Evolutionary conservation across 2,888 invertebrate genomes (phyloP), one percentile per base, ranked within the genome.

Genomic region (Mechanitis mazaeus): DNA sequence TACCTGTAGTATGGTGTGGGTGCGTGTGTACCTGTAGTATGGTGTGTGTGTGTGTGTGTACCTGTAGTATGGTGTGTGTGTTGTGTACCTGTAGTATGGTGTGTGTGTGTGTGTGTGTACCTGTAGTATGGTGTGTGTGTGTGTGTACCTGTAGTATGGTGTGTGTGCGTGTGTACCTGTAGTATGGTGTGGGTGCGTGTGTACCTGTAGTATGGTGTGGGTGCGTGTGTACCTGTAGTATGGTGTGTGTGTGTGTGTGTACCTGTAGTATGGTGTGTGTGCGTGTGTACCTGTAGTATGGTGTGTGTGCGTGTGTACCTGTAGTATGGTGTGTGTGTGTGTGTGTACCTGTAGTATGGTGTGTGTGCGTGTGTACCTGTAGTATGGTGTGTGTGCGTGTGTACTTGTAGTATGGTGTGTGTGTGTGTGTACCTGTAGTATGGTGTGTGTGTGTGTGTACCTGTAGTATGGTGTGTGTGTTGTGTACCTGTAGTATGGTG

Each of bases 181-280:
- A 96, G 94, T 3, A 98, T 94, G 77, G 94, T 95, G 73, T 94
- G 94, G 42, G 42, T 6, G 42, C 0, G 42, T 9, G 7, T 4
- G 35, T 50, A 68, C 68, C 69, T 72, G 72, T 76, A 96, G 94
- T 3, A 98, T 94, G 77, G 94, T 95, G 73, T 94, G 94, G 42
- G n/a, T n/a, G n/a, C n/a, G n/a, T n/a, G n/a, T n/a, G n/a, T n/a
- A n/a, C n/a, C n/a, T n/a, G n/a, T n/a, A n/a, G n/a, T n/a, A n/a
- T n/a, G 4, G 42, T 6, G 42, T 6, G 42, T 9, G 7, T 4
- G 35, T 35, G 35, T 35, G 35, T 42, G 42, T 42, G 9, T 50
- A 68, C 68, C 69, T 72, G 72, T 76, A 96, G 94, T 3, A 98
- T 94, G 77, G 94, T 95, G 73, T 94, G 94, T n/a, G n/a, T n/a